Conservation (phyloP, 53 echinoderm and acorn worm genomes). For the Mesocentrotus franciscanus region DNA sequence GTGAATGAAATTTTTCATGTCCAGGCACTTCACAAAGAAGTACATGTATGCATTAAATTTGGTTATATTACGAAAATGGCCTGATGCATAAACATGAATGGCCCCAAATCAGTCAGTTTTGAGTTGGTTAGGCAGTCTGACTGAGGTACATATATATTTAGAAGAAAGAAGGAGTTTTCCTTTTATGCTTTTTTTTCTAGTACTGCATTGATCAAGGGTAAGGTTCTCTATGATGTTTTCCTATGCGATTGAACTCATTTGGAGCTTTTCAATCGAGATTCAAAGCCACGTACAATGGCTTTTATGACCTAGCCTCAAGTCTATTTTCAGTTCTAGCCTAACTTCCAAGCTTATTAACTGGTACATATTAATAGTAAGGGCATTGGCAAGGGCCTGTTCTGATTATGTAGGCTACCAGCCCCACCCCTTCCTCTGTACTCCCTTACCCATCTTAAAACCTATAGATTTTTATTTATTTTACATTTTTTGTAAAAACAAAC, state of each 20-base stretch:
- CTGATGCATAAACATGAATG: too few relatives aligned
- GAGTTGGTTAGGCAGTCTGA: too few relatives aligned
- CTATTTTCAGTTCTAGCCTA: conserved; percentile 25
- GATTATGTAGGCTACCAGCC: too few relatives aligned
- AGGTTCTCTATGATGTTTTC: neutral
- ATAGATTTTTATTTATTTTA: neutral
- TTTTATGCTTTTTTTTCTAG: neutral
- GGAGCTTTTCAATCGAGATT: conserved; percentile 6
- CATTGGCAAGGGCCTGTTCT: neutral
- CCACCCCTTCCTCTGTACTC: too few relatives aligned
- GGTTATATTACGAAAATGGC: too few relatives aligned
- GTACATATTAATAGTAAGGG: neutral
- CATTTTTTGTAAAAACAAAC: neutral
- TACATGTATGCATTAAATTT: too few relatives aligned
- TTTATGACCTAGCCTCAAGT: conserved; percentile 27
- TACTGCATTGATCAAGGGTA: neutral
- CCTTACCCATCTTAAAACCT: neutral
- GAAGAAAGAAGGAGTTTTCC: neutral
- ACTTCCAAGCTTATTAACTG: neutral
- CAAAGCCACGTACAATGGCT: conserved; percentile 36
- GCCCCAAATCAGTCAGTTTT: too few relatives aligned
- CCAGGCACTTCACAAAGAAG: too few relatives aligned
- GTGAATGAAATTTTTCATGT: too few relatives aligned
- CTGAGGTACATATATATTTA: neutral
- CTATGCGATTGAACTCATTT: conserved; percentile 38